These are phyloP conservation scores for Autographa gamma DNA, from an alignment of 2,888 invertebrate species.

Conservation along the genomic window DNA sequence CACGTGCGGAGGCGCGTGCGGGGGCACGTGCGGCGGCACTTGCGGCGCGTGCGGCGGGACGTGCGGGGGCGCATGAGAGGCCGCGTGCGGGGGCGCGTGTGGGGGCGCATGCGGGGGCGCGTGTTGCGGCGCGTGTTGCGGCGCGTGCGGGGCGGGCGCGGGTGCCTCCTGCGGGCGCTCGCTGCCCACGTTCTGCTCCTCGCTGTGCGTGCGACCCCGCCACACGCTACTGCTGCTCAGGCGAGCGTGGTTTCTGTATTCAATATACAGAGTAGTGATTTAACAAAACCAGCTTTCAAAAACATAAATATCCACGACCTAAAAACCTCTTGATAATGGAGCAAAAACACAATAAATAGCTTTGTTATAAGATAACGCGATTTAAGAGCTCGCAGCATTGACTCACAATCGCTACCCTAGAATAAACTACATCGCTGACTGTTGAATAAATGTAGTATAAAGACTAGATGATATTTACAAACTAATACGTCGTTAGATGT, in stretches of 20 bases:
- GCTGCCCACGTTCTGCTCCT: slow-evolving; percentile 66
- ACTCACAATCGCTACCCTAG: too few species aligned
- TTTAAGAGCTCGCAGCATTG: too few species aligned
- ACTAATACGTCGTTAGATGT: too few species aligned
- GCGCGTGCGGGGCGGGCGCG: slow-evolving; percentile 48
- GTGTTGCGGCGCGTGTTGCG: slow-evolving; percentile 44
- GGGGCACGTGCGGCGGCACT: slow-evolving; percentile 38
- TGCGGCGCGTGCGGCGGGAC: slow-evolving; percentile 47
- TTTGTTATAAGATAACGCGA: too few species aligned
- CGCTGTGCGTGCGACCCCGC: slow-evolving; percentile 72
- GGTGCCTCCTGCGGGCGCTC: slow-evolving; percentile 45
- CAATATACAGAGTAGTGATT: background rate
- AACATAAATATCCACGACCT: too few species aligned
- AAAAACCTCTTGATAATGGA: too few species aligned
- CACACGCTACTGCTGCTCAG: slow-evolving; percentile 48
- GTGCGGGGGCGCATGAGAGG: slow-evolving; percentile 36
- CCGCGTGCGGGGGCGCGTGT: slow-evolving; percentile 26
- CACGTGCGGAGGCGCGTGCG: slow-evolving; percentile 62
- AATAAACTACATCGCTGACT: too few species aligned
- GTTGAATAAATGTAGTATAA: too few species aligned
- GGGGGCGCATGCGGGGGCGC: slow-evolving; percentile 23
- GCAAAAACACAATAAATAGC: too few species aligned
- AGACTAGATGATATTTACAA: too few species aligned
- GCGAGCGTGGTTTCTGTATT: slow-evolving; percentile 49
- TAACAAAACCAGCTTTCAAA: too few species aligned